Percentiles rank a stretch among this genome's conserved stretches.
Conservation (phyloP, 2,888 invertebrate genomes). For the Idaea straminata region DNA sequence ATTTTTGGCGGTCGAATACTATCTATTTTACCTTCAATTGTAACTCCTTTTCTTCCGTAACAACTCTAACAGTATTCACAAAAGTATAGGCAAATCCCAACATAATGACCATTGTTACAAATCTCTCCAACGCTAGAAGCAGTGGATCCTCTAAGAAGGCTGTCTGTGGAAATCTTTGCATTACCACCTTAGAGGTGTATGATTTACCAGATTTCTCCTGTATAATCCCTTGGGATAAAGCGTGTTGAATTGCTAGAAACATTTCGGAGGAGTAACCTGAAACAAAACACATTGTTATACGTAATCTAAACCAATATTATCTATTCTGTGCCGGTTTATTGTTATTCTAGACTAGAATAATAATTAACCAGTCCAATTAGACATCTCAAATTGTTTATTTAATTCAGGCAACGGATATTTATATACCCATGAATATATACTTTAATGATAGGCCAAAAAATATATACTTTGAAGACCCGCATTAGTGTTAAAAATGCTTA, state of each 20-base stretch:
- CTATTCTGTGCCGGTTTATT: no score
- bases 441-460: no score
- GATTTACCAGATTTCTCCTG: conserved; percentile 57
- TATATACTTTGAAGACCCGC: no score
- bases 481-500: no score
- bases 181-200: conserved; percentile 60
- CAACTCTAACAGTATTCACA: conserved; percentile 87
- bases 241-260: conserved; percentile 68
- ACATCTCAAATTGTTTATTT: no score
- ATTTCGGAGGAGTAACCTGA: conserved; percentile 69
- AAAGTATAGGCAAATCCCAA: conserved; percentile 90
- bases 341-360: not conserved
- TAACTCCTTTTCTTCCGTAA: conserved; percentile 88
- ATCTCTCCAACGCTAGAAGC: conserved; percentile 82
- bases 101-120: conserved; percentile 88
- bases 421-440: no score
- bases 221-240: conserved; percentile 66
- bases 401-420: no score
- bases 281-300: conserved; percentile 28
- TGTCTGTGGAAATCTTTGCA: conserved; percentile 87
- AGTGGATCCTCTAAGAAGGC: conserved; percentile 85
- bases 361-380: no score
- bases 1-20: no score
- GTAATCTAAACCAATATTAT: not conserved
- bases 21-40: conserved; percentile 82